phyloP scores from a whole-genome alignment of 2,113 vertebrate species.

The Amphiprion percula region DNA sequence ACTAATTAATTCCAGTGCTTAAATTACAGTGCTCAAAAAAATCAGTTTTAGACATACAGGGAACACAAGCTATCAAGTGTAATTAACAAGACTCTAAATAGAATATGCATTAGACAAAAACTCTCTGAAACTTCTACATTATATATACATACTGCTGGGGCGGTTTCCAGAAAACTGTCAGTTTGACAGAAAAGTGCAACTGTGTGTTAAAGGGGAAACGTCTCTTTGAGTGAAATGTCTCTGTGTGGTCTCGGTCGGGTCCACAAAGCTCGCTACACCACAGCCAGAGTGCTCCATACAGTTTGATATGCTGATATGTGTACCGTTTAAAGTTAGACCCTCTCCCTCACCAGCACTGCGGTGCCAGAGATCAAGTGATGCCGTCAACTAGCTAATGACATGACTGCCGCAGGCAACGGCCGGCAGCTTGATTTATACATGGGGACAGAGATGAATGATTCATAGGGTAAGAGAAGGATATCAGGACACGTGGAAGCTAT shows the following conservation, averaged over 20 bases:
- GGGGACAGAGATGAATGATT: conserved; percentile 84
- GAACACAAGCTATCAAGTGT: background rate
- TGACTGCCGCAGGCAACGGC: conserved; percentile 70
- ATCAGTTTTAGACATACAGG: background rate
- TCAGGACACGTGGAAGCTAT: conserved; percentile 49
- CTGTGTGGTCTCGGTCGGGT: conserved; percentile 18
- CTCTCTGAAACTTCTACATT: conserved; percentile 1
- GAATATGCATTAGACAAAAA: background rate
- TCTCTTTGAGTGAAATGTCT: background rate
- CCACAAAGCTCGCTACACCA: conserved; percentile 15
- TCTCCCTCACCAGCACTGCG: conserved; percentile 54
- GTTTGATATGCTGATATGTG: conserved; percentile 55
- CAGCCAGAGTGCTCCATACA: conserved; percentile 11
- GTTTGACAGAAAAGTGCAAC: conserved; percentile 4
- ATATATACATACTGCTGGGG: background rate
- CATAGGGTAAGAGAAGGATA: conserved; percentile 66
- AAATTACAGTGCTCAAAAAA: background rate
- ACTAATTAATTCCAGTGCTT: too few species aligned
- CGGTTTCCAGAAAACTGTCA: background rate
- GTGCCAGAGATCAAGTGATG: conserved; percentile 78
- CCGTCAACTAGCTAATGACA: conserved; percentile 81
- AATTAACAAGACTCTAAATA: background rate
- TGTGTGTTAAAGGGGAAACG: conserved; percentile 7
- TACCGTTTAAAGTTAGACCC: conserved; percentile 56
- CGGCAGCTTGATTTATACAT: conserved; percentile 82